Evolutionary conservation across 2,113 vertebrate genomes (phyloP).

Genomic region (Tachysurus fulvidraco): DNA sequence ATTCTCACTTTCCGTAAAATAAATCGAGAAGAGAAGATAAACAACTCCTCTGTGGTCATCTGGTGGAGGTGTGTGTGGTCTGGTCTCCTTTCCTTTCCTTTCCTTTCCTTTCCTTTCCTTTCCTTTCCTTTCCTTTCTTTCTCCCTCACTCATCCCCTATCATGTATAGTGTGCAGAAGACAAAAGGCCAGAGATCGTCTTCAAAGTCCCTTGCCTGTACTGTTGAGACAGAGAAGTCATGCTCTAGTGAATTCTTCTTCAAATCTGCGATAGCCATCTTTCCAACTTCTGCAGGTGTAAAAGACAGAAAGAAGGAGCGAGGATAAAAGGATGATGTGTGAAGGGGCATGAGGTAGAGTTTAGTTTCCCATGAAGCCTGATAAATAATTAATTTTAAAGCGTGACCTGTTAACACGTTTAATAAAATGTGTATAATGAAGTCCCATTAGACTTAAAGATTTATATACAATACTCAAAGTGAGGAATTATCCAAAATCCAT

Average conservation of each 20-base stretch:
- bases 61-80: conserved; percentile 61
- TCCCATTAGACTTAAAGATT: neutral
- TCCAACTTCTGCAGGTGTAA: conserved; percentile 65
- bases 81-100: conserved; percentile 16
- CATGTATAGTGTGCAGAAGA: conserved; percentile 52
- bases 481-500: neutral
- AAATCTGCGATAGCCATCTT: conserved; percentile 64
- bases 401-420: conserved; percentile 10
- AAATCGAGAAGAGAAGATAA: conserved; percentile 37
- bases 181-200: conserved; percentile 49
- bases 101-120: conserved; percentile 37
- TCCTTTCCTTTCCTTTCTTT: conserved; percentile 37
- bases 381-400: neutral
- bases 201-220: conserved; percentile 61
- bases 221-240: conserved; percentile 48
- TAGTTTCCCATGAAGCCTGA: conserved; percentile 6
- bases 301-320: conserved; percentile 52
- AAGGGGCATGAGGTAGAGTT: neutral
- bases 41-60: conserved; percentile 31
- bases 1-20: conserved; percentile 25
- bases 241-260: conserved; percentile 45
- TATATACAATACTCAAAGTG: neutral
- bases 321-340: neutral
- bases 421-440: neutral
- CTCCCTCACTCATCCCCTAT: conserved; percentile 53